Percentiles rank a stretch among this genome's conserved stretches.
phyloP scores from a whole-genome alignment of 1,140 invertebrate genomes.

The Cyclargus thomasi region DNA sequence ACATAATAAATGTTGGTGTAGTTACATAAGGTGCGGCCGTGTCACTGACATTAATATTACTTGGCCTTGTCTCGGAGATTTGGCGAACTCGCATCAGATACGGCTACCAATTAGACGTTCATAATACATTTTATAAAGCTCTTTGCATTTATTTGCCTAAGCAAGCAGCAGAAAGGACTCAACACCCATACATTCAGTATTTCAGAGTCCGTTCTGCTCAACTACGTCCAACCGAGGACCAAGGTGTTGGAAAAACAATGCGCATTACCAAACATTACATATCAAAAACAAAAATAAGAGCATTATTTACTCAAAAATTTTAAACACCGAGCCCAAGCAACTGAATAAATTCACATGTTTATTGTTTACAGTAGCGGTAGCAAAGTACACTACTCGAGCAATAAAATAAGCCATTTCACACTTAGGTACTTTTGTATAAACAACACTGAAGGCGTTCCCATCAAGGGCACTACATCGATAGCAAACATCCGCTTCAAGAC shows the following conservation, averaged over 20 bases:
- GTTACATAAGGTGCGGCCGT: slow-evolving; percentile 1
- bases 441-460: not conserved
- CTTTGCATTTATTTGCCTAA: not conserved
- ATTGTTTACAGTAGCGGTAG: not conserved
- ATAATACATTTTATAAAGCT: not conserved
- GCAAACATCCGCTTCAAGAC: slow-evolving; percentile 20
- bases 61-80: not conserved
- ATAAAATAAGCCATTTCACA: not conserved
- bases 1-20: not conserved
- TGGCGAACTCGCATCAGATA: slow-evolving; percentile 1
- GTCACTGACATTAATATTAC: slow-evolving; percentile 3
- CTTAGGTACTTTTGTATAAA: not conserved
- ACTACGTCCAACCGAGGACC: too few relatives aligned
- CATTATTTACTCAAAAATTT: not conserved
- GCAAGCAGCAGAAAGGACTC: too few relatives aligned
- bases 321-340: not conserved
- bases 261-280: not conserved
- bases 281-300: not conserved
- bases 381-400: not conserved
- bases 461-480: not conserved
- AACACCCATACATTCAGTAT: too few relatives aligned
- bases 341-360: not conserved
- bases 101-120: not conserved
- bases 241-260: not conserved
- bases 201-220: too few relatives aligned